These are phyloP conservation scores for Palaemon carinicauda DNA, from an alignment of 1,140 invertebrate genomes.

Conservation along the genomic window DNA sequence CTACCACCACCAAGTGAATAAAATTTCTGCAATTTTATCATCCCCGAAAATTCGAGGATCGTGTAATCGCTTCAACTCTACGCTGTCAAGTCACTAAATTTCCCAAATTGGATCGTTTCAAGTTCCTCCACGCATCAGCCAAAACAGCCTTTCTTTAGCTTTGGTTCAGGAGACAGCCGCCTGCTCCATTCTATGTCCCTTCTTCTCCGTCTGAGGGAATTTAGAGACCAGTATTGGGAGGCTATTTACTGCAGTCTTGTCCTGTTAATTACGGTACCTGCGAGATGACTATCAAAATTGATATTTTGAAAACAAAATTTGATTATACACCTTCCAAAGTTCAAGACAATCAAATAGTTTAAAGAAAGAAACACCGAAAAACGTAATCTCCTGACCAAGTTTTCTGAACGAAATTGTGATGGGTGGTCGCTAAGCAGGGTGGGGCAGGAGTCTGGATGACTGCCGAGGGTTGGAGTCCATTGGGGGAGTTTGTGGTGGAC, in stretches of 20 bases:
- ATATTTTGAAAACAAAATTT: no score
- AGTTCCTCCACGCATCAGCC: not conserved
- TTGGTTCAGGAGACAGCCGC: no score
- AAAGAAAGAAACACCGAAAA: no score
- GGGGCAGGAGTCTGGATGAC: not conserved
- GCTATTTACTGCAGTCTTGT: no score
- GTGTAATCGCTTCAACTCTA: conserved; percentile 26
- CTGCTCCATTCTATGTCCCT: not conserved
- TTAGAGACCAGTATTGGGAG: not conserved
- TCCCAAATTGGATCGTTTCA: not conserved
- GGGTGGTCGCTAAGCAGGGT: no score
- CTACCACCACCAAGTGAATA: not conserved
- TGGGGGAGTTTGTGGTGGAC: not conserved
- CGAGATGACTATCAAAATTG: no score
- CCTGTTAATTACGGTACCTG: no score
- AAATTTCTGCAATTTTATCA: conserved; percentile 38
- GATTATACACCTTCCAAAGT: no score
- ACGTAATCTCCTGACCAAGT: no score
- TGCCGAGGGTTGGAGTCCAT: not conserved
- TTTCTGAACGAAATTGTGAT: no score
- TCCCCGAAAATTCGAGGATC: conserved; percentile 29
- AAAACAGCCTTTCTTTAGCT: no score
- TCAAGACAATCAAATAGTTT: no score
- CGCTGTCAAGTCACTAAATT: conserved; percentile 16
- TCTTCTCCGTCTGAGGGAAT: not conserved